Base-by-base conservation (phyloP, 2,113 vertebrate genomes). In the Tenebrosternarchus preto region DNA sequence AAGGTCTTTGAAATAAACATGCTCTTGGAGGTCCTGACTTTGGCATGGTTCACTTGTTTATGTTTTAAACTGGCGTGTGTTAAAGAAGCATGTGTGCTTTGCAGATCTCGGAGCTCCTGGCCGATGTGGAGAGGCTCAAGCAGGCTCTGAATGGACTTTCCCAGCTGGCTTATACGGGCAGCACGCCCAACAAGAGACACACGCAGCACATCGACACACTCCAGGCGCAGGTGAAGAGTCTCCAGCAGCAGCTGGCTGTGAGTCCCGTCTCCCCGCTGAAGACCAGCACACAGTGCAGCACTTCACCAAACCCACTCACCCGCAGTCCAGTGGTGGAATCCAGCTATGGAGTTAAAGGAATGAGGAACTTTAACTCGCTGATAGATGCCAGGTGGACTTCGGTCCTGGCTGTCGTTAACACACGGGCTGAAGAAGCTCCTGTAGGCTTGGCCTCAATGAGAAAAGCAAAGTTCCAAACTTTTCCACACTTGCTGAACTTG, bases 191-290 rank as follows among this genome's bases (percentile, higher is more conserved):
- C 24, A 98, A 95, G 93, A 95, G 94, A 80, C 95, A 96, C 90
- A 92, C 80, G 74, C 96, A 94, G 87, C 95, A 96, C 83, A 84
- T 94, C 0, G 97, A 97, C 64, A 68, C 88, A 46, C 95, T 99
- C 82, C 96, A 98, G 89, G 90, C 84, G 69, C 96, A 97, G 91
- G 94, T 98, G 87, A 94, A 92, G 85, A 90, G 89, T 74, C 94
- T 99, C 73, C 96, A 97, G 88, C 96, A 97, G 60, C 96, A 98
- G 93, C 94, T 99, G 87, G 94, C 94, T 90, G 98, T 99, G 84
- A 97, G 97, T 96, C 77, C 24, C 53, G 43, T 27, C 36, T 56
- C 57, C 16, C 50, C 17, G 61, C 60, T 53, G 27, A 78, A 72
- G n/a, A n/a, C n/a, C n/a, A n/a, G n/a, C n/a, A n/a, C n/a, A n/a